These are phyloP conservation scores for Eristalis intricaria DNA, from an alignment of 2,888 invertebrate species.

Conservation along the genomic window DNA sequence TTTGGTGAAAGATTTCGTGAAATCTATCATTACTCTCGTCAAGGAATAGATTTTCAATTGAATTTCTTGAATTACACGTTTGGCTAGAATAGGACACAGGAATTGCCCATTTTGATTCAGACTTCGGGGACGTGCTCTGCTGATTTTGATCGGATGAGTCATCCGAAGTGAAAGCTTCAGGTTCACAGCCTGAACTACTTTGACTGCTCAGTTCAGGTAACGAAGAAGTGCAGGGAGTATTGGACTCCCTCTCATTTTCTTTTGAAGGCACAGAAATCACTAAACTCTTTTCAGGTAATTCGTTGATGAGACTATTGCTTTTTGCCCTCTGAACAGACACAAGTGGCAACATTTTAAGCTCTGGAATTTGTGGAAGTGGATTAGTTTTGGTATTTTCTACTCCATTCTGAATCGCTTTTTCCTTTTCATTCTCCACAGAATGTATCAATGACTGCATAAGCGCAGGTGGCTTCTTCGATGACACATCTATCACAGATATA, in stretches of 20 bases:
- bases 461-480: not conserved
- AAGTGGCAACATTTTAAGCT: not conserved
- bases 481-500: not conserved
- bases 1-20: conserved; percentile 35
- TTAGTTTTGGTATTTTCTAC: not conserved
- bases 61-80: not conserved
- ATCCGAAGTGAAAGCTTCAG: not conserved
- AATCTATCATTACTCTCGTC: conserved; percentile 23
- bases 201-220: too few species aligned
- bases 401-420: not conserved
- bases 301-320: too few species aligned
- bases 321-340: too few species aligned
- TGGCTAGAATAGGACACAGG: not conserved
- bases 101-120: not conserved
- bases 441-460: not conserved
- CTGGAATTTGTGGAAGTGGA: not conserved
- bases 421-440: not conserved
- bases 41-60: not conserved
- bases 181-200: not conserved
- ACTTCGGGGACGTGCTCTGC: too few species aligned
- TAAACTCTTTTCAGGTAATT: too few species aligned
- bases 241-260: too few species aligned
- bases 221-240: too few species aligned
- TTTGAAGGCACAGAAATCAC: too few species aligned
- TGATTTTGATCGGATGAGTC: not conserved